phyloP scores from a whole-genome alignment of 2,797 vertebrate species.

The Anableps anableps region DNA sequence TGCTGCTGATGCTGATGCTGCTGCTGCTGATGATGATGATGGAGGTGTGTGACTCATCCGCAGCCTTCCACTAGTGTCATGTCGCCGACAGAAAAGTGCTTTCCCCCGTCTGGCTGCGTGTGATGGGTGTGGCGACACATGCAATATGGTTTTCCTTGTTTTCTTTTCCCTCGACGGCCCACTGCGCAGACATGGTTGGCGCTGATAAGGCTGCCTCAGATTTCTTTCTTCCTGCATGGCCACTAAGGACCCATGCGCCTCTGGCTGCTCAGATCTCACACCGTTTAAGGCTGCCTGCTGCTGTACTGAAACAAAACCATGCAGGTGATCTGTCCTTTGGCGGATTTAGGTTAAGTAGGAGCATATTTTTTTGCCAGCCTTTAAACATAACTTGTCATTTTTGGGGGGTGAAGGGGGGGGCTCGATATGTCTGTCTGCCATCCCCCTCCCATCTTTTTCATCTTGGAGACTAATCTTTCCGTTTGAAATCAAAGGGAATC shows the following conservation, averaged over 20 bases:
- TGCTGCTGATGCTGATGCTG: slow-evolving; percentile 9
- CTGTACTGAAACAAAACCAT: slow-evolving; percentile 20
- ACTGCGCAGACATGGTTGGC: slow-evolving; percentile 64
- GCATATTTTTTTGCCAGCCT: neutral
- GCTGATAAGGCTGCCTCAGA: slow-evolving; percentile 52
- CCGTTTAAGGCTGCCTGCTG: slow-evolving; percentile 11
- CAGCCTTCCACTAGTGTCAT: slow-evolving; percentile 63
- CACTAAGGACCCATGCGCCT: slow-evolving; percentile 50
- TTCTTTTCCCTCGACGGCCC: slow-evolving; percentile 52
- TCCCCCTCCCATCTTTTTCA: neutral
- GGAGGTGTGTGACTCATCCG: slow-evolving; percentile 63
- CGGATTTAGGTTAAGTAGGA: neutral
- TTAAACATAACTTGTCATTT: neutral
- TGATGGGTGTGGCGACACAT: slow-evolving; percentile 80
- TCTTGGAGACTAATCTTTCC: slow-evolving; percentile 26
- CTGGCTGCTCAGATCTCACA: slow-evolving; percentile 49
- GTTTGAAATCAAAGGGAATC: slow-evolving; percentile 47
- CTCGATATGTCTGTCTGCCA: slow-evolving; percentile 15
- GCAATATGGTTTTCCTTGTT: slow-evolving; percentile 37
- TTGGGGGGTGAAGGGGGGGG: no score
- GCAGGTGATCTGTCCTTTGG: slow-evolving; percentile 6
- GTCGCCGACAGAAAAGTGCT: slow-evolving; percentile 56
- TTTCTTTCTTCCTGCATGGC: slow-evolving; percentile 53
- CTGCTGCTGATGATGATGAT: slow-evolving; percentile 8
- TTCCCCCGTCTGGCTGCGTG: slow-evolving; percentile 49